A percentile compares a stretch with the other conserved stretches of the same genome.
phyloP scores from a whole-genome alignment of 2,797 vertebrate species.

The Sparus aurata region DNA sequence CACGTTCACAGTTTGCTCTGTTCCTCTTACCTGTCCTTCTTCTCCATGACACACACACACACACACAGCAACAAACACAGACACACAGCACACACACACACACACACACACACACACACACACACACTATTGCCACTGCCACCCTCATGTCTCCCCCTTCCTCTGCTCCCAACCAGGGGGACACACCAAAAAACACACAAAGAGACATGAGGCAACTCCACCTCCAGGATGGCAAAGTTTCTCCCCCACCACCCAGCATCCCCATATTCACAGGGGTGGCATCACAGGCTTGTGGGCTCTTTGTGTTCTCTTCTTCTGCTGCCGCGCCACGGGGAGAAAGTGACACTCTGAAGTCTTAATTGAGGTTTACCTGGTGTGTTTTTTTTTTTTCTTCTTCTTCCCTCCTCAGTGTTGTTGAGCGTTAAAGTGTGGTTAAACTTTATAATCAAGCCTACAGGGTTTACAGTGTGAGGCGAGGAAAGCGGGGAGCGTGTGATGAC shows the following conservation, averaged over 20 bases:
- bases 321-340: conserved; percentile 71
- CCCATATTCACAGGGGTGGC: conserved; percentile 77
- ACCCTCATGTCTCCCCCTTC: conserved; percentile 31
- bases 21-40: conserved; percentile 72
- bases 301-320: conserved; percentile 77
- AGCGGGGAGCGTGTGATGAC: conserved; percentile 73
- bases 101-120: conserved; percentile 23
- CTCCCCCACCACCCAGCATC: conserved; percentile 72
- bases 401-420: conserved; percentile 70
- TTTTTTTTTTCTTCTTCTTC: conserved; percentile 4
- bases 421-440: conserved; percentile 82
- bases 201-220: conserved; percentile 88
- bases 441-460: conserved; percentile 86
- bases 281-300: conserved; percentile 77
- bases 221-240: conserved; percentile 84
- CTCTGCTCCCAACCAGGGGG: conserved; percentile 73
- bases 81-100: conserved; percentile 31
- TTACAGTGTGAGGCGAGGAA: conserved; percentile 58
- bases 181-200: conserved; percentile 77
- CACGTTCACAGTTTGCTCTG: conserved; percentile 57
- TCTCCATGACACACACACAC: conserved; percentile 49
- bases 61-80: conserved; percentile 46
- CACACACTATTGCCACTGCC: conserved; percentile 62
- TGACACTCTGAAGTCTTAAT: conserved; percentile 86
- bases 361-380: conserved; percentile 80